A percentile compares a stretch with the other conserved stretches of the same genome.
Evolutionary conservation across 2,888 invertebrate genomes (phyloP).

Genomic region (Xestia ashworthii): DNA sequence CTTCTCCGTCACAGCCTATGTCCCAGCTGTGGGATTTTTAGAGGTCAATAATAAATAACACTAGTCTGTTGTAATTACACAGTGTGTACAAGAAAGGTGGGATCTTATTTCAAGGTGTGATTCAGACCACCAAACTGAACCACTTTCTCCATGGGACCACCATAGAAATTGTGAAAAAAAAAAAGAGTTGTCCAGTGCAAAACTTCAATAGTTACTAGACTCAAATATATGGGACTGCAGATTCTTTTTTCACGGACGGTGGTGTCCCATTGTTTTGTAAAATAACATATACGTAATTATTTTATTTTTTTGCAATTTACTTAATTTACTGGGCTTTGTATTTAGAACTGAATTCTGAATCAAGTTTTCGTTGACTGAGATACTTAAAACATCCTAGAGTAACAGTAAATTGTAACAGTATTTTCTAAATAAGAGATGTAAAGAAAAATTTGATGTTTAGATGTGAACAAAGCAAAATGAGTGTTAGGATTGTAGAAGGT

Average conservation of each 20-base stretch:
- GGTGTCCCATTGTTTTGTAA: no score
- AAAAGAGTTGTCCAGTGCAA: no score
- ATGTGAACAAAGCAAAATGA: not conserved
- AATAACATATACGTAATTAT: no score
- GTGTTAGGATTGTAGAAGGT: not conserved
- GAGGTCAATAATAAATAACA: not conserved
- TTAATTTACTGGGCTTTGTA: no score
- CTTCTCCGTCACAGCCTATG: not conserved
- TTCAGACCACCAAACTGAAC: not conserved
- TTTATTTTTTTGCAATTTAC: not conserved
- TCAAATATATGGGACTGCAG: no score
- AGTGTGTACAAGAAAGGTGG: no score
- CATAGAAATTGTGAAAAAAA: no score
- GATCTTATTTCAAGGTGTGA: not conserved
- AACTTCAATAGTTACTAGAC: no score
- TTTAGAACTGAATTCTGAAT: not conserved
- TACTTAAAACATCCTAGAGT: not conserved
- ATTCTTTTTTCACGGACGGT: no score
- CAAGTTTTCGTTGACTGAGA: not conserved
- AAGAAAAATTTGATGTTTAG: not conserved
- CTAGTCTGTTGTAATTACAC: not conserved
- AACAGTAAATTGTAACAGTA: slow-evolving; percentile 4
- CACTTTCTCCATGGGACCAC: not conserved
- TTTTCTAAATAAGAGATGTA: not conserved
- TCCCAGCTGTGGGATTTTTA: not conserved